Evolutionary conservation across 23 tunicate genomes (phyloP), one percentile per base, ranked within the genome.

Genomic region (Diplosoma virens): DNA sequence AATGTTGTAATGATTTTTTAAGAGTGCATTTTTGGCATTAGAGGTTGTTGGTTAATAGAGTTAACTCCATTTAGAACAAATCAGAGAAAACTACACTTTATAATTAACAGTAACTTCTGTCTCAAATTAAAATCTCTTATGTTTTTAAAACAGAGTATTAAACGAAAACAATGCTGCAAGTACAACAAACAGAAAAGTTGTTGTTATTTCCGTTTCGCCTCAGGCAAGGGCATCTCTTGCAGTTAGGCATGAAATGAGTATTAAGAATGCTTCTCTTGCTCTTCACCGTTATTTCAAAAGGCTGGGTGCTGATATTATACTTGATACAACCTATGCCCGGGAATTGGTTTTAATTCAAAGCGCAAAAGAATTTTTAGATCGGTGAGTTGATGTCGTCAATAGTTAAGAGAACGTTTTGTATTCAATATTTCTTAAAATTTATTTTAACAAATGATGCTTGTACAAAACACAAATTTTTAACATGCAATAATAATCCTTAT

Each of bases 221-320:
- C 99, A 94, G 60, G 79, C 89, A 32, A 60, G 95, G 33, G 91
- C 89, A 23, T 94, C 99, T 6, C 45, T 94, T 1, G 95, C 99
- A 30, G 86, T 55, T 7, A 78, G 79, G 37, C 59, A 83, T 31
- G 52, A 58, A 34, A 37, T 70, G 27, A 26, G 30, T 30, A 56
- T 70, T 4, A 30, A 60, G 66, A 71, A 84, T 31, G 87, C 97
- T 47, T 73, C 85, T 25, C 46, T 56, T 1, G 85, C 81, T 31
- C 31, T 90, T 18, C 36, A 37, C 26, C 36, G 33, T 28, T 90
- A 70, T 41, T 84, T 90, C 67, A 79, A 68, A 47, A 74, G 66
- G 22, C 20, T 84, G 25, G 90, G 90, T 20, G 97, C 82, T 18
- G 33, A 58, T 48, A 48, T 78, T 32, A 90, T 90, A 6, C 73